phyloP scores from a whole-genome alignment of 2,888 invertebrate genomes.

The Parnassius smintheus region DNA sequence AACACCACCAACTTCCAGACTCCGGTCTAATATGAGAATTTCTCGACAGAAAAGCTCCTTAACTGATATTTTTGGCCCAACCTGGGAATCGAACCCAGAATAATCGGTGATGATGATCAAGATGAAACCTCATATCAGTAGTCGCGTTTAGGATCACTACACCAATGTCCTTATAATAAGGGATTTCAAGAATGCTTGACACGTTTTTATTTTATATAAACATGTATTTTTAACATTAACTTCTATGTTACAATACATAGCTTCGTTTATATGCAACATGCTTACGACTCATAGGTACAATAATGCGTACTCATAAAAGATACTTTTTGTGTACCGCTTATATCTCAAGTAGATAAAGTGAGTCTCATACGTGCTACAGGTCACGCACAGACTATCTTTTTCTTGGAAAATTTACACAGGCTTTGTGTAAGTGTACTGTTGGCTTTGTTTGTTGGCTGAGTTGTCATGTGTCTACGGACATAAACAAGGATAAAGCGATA shows the following conservation, averaged over 20 bases:
- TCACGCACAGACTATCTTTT: slow-evolving; percentile 56
- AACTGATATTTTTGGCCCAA: too few relatives aligned
- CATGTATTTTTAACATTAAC: too few relatives aligned
- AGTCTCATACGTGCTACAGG: slow-evolving; percentile 54
- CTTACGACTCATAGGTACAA: slow-evolving; percentile 24
- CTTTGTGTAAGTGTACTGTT: slow-evolving; percentile 10
- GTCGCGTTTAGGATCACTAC: too few relatives aligned
- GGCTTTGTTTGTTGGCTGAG: neutral
- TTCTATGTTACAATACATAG: neutral
- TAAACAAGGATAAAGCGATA: slow-evolving; percentile 24
- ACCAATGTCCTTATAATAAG: too few relatives aligned
- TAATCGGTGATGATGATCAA: too few relatives aligned
- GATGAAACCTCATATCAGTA: too few relatives aligned
- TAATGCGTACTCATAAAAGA: slow-evolving; percentile 44
- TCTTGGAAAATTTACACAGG: slow-evolving; percentile 18
- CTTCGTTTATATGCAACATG: slow-evolving; percentile 27
- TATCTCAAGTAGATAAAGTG: slow-evolving; percentile 58
- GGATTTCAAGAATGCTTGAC: neutral
- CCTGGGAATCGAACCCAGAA: too few relatives aligned
- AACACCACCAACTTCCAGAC: too few relatives aligned
- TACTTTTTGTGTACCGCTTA: slow-evolving; percentile 43
- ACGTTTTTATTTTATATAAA: too few relatives aligned
- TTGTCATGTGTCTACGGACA: slow-evolving; percentile 7
- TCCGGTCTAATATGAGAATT: too few relatives aligned
- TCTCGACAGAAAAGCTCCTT: too few relatives aligned